Evolutionary conservation across 1,140 invertebrate genomes (phyloP).

Genomic region (Lethrus apterus): DNA sequence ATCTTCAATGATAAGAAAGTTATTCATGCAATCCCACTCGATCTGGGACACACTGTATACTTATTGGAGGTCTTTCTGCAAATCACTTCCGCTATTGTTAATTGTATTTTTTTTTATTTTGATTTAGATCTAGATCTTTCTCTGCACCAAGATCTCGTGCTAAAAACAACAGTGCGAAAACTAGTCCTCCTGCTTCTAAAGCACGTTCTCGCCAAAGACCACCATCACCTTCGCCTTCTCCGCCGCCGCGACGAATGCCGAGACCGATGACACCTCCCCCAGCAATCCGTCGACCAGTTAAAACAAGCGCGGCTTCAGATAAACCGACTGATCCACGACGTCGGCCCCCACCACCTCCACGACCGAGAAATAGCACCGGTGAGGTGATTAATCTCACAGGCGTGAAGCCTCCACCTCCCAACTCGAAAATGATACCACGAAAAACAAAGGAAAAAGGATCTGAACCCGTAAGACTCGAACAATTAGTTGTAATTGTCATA

Average conservation of each 20-base stretch:
- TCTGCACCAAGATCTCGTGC: conserved; percentile 32
- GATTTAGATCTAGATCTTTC: conserved; percentile 46
- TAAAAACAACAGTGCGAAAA: too few relatives aligned
- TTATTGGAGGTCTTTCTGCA: too few relatives aligned
- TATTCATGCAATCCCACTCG: too few relatives aligned
- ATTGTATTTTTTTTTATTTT: neutral
- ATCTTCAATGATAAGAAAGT: too few relatives aligned
- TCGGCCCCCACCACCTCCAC: conserved; percentile 36
- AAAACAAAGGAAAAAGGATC: conserved; percentile 24
- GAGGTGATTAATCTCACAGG: conserved; percentile 34
- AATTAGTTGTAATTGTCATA: neutral
- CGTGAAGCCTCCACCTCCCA: conserved; percentile 30
- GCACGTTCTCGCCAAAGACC: conserved; percentile 25
- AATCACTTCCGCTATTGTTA: neutral
- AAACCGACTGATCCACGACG: conserved; percentile 37
- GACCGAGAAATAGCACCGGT: conserved; percentile 31
- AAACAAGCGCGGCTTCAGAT: conserved; percentile 43
- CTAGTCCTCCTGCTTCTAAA: conserved; percentile 27
- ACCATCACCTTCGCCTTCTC: conserved; percentile 33
- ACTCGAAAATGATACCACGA: conserved; percentile 12
- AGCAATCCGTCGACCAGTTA: conserved; percentile 39
- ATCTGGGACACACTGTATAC: too few relatives aligned
- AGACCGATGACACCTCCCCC: conserved; percentile 45
- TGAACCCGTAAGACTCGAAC: conserved; percentile 20
- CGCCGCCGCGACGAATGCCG: conserved; percentile 36